phyloP scores from a whole-genome alignment of 2,888 invertebrate species.

The Lamellibrachia columna region DNA sequence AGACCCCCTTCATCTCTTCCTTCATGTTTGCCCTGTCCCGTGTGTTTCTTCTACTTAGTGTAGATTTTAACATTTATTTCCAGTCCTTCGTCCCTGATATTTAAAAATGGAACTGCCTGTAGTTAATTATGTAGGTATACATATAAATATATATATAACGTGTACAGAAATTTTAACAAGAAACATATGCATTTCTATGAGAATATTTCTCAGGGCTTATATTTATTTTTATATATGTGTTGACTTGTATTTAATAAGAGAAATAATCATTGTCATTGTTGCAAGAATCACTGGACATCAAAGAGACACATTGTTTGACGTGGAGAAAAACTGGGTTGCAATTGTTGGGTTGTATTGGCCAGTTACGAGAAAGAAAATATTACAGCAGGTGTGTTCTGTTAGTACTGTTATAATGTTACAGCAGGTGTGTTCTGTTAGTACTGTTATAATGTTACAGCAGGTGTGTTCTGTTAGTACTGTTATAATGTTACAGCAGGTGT shows the following conservation, averaged over 20 bases:
- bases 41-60: background rate
- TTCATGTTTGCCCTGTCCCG: background rate
- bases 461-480: background rate
- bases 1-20: background rate
- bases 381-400: background rate
- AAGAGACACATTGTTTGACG: background rate
- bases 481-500: background rate
- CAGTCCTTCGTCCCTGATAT: background rate
- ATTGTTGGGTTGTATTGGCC: background rate
- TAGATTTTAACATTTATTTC: background rate
- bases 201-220: conserved; percentile 16
- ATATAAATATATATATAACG: background rate
- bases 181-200: conserved; percentile 14
- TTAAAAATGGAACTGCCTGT: background rate
- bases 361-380: background rate
- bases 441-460: too few relatives aligned
- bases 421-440: background rate
- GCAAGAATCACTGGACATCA: background rate
- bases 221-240: conserved; percentile 7
- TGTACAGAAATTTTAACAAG: conserved; percentile 10
- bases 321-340: background rate
- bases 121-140: background rate
- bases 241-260: conserved; percentile 16
- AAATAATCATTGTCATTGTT: background rate
- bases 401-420: background rate